A percentile compares a stretch with the other conserved stretches of the same genome.
phyloP scores from a whole-genome alignment of 53 echinoderm and acorn worm genomes.

The Glandiceps talaboti region DNA sequence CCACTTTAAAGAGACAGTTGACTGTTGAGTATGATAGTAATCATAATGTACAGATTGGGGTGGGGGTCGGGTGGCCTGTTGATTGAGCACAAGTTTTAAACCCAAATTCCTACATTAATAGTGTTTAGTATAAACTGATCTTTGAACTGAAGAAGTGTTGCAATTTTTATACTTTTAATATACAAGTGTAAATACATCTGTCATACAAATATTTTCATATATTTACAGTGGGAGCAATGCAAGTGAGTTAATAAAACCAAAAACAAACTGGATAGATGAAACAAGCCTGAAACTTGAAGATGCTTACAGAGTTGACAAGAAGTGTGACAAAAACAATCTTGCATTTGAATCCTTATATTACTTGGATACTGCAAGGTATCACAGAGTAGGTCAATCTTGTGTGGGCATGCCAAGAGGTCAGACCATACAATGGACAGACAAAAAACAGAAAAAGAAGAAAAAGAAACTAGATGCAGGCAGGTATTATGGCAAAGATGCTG shows the following conservation, averaged over 20 bases:
- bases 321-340: slow-evolving; percentile 63
- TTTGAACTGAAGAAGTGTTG: too few species aligned
- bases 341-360: slow-evolving; percentile 71
- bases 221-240: not conserved
- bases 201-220: too few species aligned
- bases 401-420: slow-evolving; percentile 43
- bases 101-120: too few species aligned
- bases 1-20: too few species aligned
- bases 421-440: slow-evolving; percentile 32
- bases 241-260: not conserved
- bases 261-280: slow-evolving; percentile 49
- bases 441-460: slow-evolving; percentile 37
- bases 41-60: too few species aligned
- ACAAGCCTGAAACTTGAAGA: slow-evolving; percentile 10
- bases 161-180: too few species aligned
- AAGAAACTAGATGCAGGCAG: slow-evolving; percentile 14
- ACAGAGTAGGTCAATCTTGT: slow-evolving; percentile 51
- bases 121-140: too few species aligned
- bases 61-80: too few species aligned
- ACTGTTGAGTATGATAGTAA: too few species aligned
- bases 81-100: too few species aligned
- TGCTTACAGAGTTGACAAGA: slow-evolving; percentile 46
- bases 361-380: slow-evolving; percentile 64
- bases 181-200: too few species aligned
- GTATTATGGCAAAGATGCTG: slow-evolving; percentile 31